Evolutionary conservation across 1,140 invertebrate species (phyloP).

Genomic region (Eciton burchellii): DNA sequence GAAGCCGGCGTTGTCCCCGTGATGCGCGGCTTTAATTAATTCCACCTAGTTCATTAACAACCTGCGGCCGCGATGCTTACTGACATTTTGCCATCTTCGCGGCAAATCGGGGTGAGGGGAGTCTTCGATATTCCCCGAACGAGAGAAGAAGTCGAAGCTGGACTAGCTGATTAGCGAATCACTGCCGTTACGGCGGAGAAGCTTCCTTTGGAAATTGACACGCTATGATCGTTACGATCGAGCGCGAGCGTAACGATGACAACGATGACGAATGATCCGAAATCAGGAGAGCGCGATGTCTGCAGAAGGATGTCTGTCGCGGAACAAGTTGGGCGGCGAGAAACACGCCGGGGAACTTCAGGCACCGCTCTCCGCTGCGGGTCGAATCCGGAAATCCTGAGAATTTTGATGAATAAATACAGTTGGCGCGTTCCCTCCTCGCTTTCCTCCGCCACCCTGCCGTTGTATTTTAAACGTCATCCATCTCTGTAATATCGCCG

Average conservation of each 20-base stretch:
- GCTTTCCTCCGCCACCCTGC: too few species aligned
- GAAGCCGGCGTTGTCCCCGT: conserved; percentile 59
- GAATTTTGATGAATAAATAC: too few species aligned
- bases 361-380: too few species aligned
- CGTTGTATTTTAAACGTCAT: too few species aligned
- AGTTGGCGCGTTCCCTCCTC: too few species aligned
- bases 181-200: conserved; percentile 29
- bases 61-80: conserved; percentile 67
- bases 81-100: conserved; percentile 58
- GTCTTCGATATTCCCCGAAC: conserved; percentile 37
- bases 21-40: conserved; percentile 72
- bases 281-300: too few species aligned
- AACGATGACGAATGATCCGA: too few species aligned
- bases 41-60: conserved; percentile 74
- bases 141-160: conserved; percentile 41
- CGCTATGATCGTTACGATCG: neutral
- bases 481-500: too few species aligned
- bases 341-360: neutral
- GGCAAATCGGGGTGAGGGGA: too few species aligned
- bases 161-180: conserved; percentile 63
- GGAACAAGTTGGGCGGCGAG: neutral
- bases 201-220: neutral
- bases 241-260: too few species aligned
- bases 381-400: too few species aligned
- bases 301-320: too few species aligned